A percentile compares a stretch with the other conserved stretches of the same genome.
Evolutionary conservation across 2,113 vertebrate species (phyloP).

Genomic region (Daphoenositta chrysoptera): DNA sequence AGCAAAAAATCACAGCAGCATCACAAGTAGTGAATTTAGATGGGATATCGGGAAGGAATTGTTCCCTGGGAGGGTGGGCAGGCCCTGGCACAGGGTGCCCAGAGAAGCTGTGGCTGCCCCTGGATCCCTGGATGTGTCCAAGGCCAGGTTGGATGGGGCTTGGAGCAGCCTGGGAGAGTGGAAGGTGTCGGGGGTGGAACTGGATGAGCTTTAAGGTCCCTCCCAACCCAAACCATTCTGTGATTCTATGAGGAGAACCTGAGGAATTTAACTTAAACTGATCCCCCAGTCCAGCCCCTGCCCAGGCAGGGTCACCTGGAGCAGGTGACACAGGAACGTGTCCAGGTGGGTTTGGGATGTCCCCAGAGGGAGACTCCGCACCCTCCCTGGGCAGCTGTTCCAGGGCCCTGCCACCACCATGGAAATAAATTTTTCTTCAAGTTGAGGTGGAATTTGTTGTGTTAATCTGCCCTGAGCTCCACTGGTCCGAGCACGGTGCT

Average conservation of each 20-base stretch:
- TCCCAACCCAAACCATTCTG: neutral
- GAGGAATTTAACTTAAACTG: neutral
- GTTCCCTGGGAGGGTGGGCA: neutral
- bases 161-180: neutral
- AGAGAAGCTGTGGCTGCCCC: neutral
- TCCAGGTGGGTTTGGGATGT: neutral
- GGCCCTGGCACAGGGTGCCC: neutral
- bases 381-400: neutral
- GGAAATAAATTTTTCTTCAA: neutral
- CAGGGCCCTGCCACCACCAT: rapidly evolving
- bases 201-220: neutral
- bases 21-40: neutral
- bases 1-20: neutral
- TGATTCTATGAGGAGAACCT: neutral
- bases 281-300: neutral
- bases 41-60: neutral
- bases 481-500: rapidly evolving
- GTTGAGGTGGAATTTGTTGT: neutral
- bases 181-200: neutral
- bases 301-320: neutral
- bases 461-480: neutral
- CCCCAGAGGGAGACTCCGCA: neutral
- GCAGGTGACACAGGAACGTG: neutral
- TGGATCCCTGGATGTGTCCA: neutral
- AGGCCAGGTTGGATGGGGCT: rapidly evolving